These are phyloP conservation scores for Argyrosomus japonicus DNA, from an alignment of 2,113 vertebrate genomes.

Conservation along the genomic window DNA sequence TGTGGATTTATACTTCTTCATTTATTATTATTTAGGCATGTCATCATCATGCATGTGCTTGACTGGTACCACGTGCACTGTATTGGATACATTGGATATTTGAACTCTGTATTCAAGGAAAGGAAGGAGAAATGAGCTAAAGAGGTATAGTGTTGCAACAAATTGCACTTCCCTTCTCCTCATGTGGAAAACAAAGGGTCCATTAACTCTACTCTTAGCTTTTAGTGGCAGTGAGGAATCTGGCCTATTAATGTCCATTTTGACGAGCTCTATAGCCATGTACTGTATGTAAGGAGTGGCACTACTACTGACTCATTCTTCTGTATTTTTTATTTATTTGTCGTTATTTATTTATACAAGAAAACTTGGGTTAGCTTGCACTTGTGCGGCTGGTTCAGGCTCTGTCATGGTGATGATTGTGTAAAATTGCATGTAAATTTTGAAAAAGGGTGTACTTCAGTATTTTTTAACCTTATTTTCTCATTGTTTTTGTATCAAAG, in stretches of 20 bases:
- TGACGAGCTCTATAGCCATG: neutral
- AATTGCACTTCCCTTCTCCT: neutral
- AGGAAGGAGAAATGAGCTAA: neutral
- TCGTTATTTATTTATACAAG: neutral
- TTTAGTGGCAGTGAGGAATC: neutral
- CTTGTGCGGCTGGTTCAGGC: neutral
- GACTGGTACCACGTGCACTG: neutral
- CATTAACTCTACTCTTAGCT: neutral
- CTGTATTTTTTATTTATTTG: neutral
- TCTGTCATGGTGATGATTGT: neutral
- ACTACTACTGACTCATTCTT: neutral
- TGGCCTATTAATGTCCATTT: conserved; percentile 13
- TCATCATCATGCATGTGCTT: neutral
- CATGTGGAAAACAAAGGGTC: neutral
- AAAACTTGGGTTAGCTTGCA: neutral
- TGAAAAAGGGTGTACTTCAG: too few species aligned
- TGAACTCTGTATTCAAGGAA: neutral
- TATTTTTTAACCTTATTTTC: too few species aligned
- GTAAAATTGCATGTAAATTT: neutral
- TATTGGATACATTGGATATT: neutral
- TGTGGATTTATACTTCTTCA: neutral
- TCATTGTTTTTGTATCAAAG: too few species aligned
- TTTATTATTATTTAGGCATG: neutral
- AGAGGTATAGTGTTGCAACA: neutral
- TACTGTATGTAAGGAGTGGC: neutral